Evolutionary conservation across 1,140 invertebrate species (phyloP).

Genomic region (Triops longicaudatus): DNA sequence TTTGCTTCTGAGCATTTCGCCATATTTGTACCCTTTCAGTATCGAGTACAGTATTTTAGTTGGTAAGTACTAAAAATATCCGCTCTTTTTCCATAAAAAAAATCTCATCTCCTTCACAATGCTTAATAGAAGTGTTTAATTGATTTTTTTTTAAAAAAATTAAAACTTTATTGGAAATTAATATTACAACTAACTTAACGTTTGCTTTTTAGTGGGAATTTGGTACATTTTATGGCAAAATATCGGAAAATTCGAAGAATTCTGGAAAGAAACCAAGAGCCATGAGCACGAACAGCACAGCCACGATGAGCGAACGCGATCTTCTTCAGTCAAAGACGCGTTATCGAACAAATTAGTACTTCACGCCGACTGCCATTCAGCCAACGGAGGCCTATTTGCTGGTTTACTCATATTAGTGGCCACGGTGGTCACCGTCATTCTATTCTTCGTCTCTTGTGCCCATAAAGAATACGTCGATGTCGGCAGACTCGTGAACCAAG

Average conservation of each 20-base stretch:
- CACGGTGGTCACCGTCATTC: slow-evolving; percentile 54
- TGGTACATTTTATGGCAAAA: slow-evolving; percentile 63
- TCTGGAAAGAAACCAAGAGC: slow-evolving; percentile 30
- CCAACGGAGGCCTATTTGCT: slow-evolving; percentile 58
- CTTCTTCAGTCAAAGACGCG: slow-evolving; percentile 20
- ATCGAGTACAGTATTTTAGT: slow-evolving; percentile 65
- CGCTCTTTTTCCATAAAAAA: too few species aligned
- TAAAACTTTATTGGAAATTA: too few species aligned
- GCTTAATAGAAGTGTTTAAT: too few species aligned
- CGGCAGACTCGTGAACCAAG: slow-evolving; percentile 34
- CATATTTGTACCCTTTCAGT: slow-evolving; percentile 62
- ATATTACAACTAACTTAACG: too few species aligned
- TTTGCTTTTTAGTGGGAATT: slow-evolving; percentile 59
- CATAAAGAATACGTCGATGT: slow-evolving; percentile 39
- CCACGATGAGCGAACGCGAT: slow-evolving; percentile 29
- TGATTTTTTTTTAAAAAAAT: too few species aligned
- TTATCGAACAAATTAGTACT: slow-evolving; percentile 50
- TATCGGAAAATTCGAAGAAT: slow-evolving; percentile 50
- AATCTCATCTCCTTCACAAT: too few species aligned
- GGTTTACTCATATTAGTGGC: slow-evolving; percentile 55
- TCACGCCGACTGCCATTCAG: slow-evolving; percentile 60
- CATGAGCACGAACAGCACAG: slow-evolving; percentile 32
- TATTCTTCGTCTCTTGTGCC: slow-evolving; percentile 56
- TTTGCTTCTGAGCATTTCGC: slow-evolving; percentile 46
- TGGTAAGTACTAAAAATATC: slow-evolving; percentile 43